Percentiles rank a stretch among this genome's conserved stretches.
phyloP scores from a whole-genome alignment of 2,888 invertebrate species.

The Galeruca laticollis region DNA sequence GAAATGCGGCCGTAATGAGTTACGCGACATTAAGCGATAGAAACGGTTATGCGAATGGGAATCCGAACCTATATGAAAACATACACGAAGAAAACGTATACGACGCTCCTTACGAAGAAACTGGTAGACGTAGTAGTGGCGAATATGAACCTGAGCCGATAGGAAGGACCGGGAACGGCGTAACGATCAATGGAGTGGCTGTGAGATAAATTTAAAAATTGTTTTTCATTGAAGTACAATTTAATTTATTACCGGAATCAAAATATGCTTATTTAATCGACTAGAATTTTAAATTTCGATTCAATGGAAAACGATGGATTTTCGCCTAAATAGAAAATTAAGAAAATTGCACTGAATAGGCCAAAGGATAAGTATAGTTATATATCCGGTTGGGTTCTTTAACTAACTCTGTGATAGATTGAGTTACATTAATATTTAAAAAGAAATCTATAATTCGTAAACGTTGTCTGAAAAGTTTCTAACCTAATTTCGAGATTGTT shows the following conservation, averaged over 20 bases:
- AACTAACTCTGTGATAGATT: conserved; percentile 27
- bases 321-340: not conserved
- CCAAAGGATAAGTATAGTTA: conserved; percentile 20
- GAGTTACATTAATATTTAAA: conserved; percentile 1
- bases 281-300: too few relatives aligned
- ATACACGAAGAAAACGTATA: conserved; percentile 77
- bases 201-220: conserved; percentile 76
- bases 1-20: conserved; percentile 90
- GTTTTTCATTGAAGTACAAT: too few relatives aligned
- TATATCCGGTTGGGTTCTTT: conserved; percentile 5
- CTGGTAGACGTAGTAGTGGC: conserved; percentile 71
- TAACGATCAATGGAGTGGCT: conserved; percentile 91
- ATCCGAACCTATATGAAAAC: conserved; percentile 73
- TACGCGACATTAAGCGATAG: conserved; percentile 85
- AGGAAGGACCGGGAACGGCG: conserved; percentile 70
- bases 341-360: conserved; percentile 23
- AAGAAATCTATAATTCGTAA: not conserved
- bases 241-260: too few relatives aligned
- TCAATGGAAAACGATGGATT: not conserved
- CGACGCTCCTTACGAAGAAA: conserved; percentile 81
- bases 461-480: too few relatives aligned
- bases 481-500: too few relatives aligned
- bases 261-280: too few relatives aligned
- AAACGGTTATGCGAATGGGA: conserved; percentile 65
- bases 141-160: conserved; percentile 77